Conservation (phyloP, 1,140 invertebrate species). For the Sarcophaga bullata region DNA sequence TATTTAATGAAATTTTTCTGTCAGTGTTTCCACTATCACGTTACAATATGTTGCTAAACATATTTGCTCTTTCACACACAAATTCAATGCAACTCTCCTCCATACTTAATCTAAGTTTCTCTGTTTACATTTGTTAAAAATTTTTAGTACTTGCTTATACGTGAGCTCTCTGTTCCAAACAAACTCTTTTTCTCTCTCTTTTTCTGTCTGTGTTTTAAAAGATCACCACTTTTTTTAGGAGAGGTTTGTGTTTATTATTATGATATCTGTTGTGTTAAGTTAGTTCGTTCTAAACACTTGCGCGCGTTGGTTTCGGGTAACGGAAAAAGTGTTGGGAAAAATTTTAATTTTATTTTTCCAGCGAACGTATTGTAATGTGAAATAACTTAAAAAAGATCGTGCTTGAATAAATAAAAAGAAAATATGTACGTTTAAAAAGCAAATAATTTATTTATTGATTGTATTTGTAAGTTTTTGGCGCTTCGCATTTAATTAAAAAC, state of each 20-base stretch:
- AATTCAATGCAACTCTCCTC: too few relatives aligned
- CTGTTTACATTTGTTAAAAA: neutral
- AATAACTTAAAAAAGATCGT: neutral
- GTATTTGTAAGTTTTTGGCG: slow-evolving; percentile 10
- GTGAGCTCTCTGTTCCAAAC: too few relatives aligned
- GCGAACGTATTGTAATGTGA: neutral
- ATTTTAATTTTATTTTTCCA: neutral
- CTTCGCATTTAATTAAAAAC: slow-evolving; percentile 30
- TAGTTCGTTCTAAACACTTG: slow-evolving; percentile 5
- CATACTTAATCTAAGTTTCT: neutral
- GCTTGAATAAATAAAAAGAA: neutral
- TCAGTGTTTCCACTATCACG: too few relatives aligned
- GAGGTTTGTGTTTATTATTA: neutral
- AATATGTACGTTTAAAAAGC: neutral
- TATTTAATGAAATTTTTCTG: too few relatives aligned
- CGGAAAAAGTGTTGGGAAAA: neutral
- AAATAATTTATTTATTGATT: slow-evolving; percentile 1
- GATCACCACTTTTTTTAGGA: neutral
- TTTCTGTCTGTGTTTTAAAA: neutral
- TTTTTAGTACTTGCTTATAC: too few relatives aligned
- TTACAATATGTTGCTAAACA: slow-evolving; percentile 12
- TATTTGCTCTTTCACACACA: neutral
- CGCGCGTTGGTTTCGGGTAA: neutral
- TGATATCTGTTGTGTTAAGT: neutral
- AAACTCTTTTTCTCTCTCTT: neutral